These are phyloP conservation scores for Schizaphis graminum DNA, from an alignment of 2,888 invertebrate genomes.

Conservation along the genomic window DNA sequence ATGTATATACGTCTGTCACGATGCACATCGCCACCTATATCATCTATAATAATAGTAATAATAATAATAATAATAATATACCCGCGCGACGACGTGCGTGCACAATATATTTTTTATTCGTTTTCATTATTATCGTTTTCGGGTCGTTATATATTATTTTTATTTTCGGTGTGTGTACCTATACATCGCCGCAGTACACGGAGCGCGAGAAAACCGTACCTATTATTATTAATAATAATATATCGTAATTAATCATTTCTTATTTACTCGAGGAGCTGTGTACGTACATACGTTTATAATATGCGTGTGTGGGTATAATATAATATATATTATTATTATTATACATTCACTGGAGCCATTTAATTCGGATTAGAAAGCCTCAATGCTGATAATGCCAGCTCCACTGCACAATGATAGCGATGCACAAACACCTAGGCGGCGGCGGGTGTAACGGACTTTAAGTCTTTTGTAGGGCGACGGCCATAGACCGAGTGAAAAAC, in stretches of 20 bases:
- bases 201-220: background rate
- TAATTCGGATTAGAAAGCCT: constrained; percentile 2
- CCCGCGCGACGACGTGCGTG: background rate
- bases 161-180: background rate
- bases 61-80: background rate
- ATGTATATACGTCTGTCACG: background rate
- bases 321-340: background rate
- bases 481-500: background rate
- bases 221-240: constrained; percentile 3
- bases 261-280: background rate
- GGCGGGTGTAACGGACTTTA: background rate
- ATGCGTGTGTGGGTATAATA: background rate
- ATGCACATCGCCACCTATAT: background rate
- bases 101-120: background rate
- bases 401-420: background rate
- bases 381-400: background rate
- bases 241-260: constrained; percentile 42
- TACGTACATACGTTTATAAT: background rate
- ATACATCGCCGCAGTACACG: background rate
- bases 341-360: background rate
- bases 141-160: background rate
- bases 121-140: constrained; percentile 38
- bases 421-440: background rate
- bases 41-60: background rate
- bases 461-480: background rate